Conservation (phyloP, 2,888 invertebrate genomes). For the Luffia ferchaultella region DNA sequence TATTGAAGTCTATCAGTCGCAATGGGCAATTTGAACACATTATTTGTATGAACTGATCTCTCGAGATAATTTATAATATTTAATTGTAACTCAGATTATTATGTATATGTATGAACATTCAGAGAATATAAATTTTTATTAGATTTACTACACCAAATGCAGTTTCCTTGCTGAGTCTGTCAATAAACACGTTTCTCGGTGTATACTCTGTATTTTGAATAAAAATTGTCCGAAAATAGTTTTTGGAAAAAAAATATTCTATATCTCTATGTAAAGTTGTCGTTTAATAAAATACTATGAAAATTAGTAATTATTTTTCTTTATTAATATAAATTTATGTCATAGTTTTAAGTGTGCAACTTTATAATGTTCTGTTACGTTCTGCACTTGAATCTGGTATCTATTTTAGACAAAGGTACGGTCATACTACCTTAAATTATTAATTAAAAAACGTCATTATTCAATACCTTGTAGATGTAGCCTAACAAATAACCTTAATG, state of each 20-base stretch:
- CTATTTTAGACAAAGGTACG: conserved; percentile 51
- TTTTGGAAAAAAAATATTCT: conserved; percentile 63
- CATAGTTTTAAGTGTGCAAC: conserved; percentile 60
- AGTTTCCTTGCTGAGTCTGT: conserved; percentile 27
- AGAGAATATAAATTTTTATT: conserved; percentile 48
- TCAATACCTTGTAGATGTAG: conserved; percentile 50
- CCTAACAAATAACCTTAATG: conserved; percentile 21
- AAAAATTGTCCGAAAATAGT: conserved; percentile 43
- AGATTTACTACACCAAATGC: conserved; percentile 37
- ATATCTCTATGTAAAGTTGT: conserved; percentile 12
- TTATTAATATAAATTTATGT: conserved; percentile 58
- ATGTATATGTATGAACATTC: conserved; percentile 58
- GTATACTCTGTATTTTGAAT: not conserved
- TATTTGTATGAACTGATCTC: conserved; percentile 64
- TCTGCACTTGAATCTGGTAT: conserved; percentile 59
- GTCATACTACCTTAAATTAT: conserved; percentile 42
- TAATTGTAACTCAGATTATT: conserved; percentile 57
- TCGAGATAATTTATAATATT: conserved; percentile 58
- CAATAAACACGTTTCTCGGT: not conserved
- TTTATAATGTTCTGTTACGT: not conserved
- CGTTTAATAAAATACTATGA: conserved; percentile 33
- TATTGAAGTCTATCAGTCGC: conserved; percentile 23
- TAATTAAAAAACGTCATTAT: conserved; percentile 50
- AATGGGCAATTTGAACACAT: conserved; percentile 32
- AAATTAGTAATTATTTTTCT: conserved; percentile 57